Evolutionary conservation across 1,140 invertebrate genomes (phyloP), one percentile per base, ranked within the genome.

Genomic region (Brachionus manjavacas): DNA sequence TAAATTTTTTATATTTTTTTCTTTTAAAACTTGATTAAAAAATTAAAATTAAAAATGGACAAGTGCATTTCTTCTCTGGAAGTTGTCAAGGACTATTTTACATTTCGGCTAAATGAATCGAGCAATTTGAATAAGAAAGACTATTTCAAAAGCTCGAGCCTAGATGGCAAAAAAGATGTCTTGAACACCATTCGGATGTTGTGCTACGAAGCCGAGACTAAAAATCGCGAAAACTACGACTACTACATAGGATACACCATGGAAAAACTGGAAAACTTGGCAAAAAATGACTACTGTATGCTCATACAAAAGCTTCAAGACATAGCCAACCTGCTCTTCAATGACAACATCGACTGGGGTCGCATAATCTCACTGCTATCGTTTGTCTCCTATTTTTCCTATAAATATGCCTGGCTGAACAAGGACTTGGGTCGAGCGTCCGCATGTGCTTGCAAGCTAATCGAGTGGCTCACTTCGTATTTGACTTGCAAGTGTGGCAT

Each of bases 41-140:
- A 76, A 49, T 52, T 12, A 28, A 76, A n/a, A 14, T 16, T 23
- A 74, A 76, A 49, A 76, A 76, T 76, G 72, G 72, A 76, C 1
- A 76, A 52, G 12, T 76, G 72, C 41, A 76, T 76, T 28, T 52
- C 72, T 14, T 49, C 72, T 25, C 49, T 76, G 25, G 72, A 76
- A 52, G 23, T 76, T 12, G 72, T 76, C 23, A 76, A 49, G 49
- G 72, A 76, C 41, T 76, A 76, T 76, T 76, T 76, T 49, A 76
- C 72, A 3, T 76, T 76, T 49, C 14, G 72, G 9, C 4, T 76
- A 49, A 76, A 76, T 7, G 72, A 76, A 28, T 76, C 72, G 0
- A 76, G 49, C 41, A 76, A 49, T 49, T 49, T 76, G 9, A 23
- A 20, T 12, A 76, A 76, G 31, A 49, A 25, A 14, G 72, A 76